Base-by-base conservation (phyloP, 2,113 vertebrate species). In the Reinhardtius hippoglossoides region DNA sequence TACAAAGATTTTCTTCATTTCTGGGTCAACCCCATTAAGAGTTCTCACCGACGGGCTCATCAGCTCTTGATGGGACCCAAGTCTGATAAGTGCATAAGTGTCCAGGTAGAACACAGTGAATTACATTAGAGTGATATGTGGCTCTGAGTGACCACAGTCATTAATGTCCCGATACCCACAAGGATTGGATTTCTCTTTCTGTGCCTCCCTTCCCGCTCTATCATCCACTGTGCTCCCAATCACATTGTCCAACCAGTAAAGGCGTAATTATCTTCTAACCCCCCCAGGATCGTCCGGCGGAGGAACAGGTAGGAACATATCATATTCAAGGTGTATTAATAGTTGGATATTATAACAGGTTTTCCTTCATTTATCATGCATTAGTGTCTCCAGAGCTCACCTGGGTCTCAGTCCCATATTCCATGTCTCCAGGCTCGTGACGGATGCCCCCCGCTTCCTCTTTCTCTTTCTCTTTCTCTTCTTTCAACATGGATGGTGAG, bases 261-360 rank as follows among this genome's bases (percentile, higher is more conserved):
- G 68, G 74, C 57, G 27, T 90, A 91, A 92, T 92, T 92, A 91
- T 92, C 87, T 88, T 67, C 55, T 46, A 84, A 85, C 87, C 89
- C 91, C 91, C 90, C 69, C 74, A 91, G 91, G 90, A 88, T 27
- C 40, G 57, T 56, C 5, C 44, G 74, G 71, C 26, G 4, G 52
- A 84, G 71, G 82, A 83, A 80, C 84, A 90, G 79, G 88, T 88
- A 78, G 59, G 74, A 84, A 74, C 69, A 78, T 59, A 75, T 82
- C 68, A 55, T 65, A 74, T 85, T 67, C 58, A 62, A 88, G 74
- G 78, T 78, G 59, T 80, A 90, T 88, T 91, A 88, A 89, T 86
- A 89, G 88, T 75, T 84, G 56, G 83, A 85, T 85, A 75, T 78
- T 88, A 83, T 78, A 86, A 78, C 61, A 61, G 76, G 40, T 74